Conservation (phyloP, 2,888 invertebrate genomes). For the Lepeophtheirus nordmannii region DNA sequence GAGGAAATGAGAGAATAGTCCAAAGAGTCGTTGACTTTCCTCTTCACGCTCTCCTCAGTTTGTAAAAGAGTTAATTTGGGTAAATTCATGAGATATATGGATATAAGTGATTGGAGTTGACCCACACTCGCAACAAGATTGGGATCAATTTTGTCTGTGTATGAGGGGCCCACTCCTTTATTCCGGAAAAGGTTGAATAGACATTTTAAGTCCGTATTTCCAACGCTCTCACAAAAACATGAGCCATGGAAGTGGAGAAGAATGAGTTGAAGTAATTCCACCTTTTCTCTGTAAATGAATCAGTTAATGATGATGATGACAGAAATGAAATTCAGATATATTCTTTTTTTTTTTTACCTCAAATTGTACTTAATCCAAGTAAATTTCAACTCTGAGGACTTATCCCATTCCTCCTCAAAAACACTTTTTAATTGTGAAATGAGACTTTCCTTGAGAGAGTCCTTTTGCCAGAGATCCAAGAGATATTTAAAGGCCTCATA, state of each 20-base stretch:
- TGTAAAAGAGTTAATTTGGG: background rate
- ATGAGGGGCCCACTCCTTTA: background rate
- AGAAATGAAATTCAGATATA: too few species aligned
- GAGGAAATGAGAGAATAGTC: background rate
- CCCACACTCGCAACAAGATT: background rate
- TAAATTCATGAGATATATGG: slow-evolving; percentile 13
- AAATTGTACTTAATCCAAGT: background rate
- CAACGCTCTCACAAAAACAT: background rate
- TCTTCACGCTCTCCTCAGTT: background rate
- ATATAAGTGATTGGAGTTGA: slow-evolving; percentile 1
- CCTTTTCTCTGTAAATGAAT: background rate
- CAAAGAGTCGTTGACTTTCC: background rate
- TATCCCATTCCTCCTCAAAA: background rate
- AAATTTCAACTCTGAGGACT: background rate
- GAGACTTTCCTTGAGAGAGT: background rate
- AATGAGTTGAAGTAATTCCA: background rate
- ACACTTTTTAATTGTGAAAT: background rate
- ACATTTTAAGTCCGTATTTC: background rate
- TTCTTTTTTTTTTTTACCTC: background rate
- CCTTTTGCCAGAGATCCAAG: slow-evolving; percentile 2
- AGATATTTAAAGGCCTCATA: background rate
- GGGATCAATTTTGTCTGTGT: background rate
- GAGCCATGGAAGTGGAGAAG: background rate
- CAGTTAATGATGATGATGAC: too few species aligned
- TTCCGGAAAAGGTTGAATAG: slow-evolving; percentile 2